These are phyloP conservation scores for Drosophila setosimentum DNA, from an alignment of 2,888 invertebrate genomes.

Conservation along the genomic window DNA sequence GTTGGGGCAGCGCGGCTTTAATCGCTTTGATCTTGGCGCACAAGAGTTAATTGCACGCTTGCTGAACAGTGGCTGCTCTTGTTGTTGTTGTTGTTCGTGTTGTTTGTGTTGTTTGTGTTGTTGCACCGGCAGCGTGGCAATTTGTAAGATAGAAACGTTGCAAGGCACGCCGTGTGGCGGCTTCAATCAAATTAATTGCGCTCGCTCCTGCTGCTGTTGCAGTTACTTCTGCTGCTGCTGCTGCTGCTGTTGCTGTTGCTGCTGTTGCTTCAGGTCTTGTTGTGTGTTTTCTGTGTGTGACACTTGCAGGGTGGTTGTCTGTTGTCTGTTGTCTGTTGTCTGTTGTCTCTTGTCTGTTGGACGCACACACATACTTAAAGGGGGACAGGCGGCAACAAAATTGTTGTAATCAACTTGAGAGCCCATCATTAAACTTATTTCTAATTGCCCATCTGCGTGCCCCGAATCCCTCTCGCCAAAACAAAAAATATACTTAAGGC, in stretches of 20 bases:
- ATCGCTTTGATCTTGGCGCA: constrained; percentile 84
- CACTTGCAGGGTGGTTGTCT: constrained; percentile 48
- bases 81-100: constrained; percentile 32
- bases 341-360: too few species aligned
- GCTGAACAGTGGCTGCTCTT: constrained; percentile 73
- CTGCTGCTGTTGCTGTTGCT: constrained; percentile 2
- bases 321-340: too few species aligned
- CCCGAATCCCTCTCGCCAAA: constrained; percentile 1
- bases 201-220: constrained; percentile 34
- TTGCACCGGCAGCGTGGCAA: constrained; percentile 60
- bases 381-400: constrained; percentile 37
- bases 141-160: constrained; percentile 76
- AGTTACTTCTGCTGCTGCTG: constrained; percentile 14
- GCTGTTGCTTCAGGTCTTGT: constrained; percentile 11
- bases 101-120: constrained; percentile 31
- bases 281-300: constrained; percentile 49
- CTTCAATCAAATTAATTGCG: constrained; percentile 85
- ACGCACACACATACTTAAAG: background rate
- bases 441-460: constrained; percentile 54
- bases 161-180: constrained; percentile 82
- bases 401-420: constrained; percentile 56
- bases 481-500: background rate
- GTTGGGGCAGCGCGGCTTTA: constrained; percentile 70
- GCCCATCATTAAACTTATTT: constrained; percentile 65
- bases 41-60: constrained; percentile 84